Conservation (phyloP, 2,888 invertebrate genomes). For the Dasysyrphus albostriatus region DNA sequence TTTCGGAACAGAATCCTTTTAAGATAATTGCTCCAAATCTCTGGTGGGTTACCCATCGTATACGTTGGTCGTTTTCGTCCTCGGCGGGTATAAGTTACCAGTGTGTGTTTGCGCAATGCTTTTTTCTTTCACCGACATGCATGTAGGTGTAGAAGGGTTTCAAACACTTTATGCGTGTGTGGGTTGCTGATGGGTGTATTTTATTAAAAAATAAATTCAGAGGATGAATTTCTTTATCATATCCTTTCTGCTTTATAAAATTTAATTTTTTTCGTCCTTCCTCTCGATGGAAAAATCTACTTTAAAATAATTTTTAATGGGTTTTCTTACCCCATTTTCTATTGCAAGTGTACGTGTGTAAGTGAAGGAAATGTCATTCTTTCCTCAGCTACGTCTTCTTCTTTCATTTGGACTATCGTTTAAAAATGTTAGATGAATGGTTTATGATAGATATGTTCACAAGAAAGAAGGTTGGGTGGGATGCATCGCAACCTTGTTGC, state of each 20-base stretch:
- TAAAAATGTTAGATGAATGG: slow-evolving; percentile 56
- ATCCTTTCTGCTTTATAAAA: slow-evolving; percentile 20
- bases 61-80: slow-evolving; percentile 18
- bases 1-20: slow-evolving; percentile 58
- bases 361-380: slow-evolving; percentile 50
- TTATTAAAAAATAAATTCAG: slow-evolving; percentile 53
- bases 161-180: slow-evolving; percentile 5
- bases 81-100: slow-evolving; percentile 22
- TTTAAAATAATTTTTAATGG: slow-evolving; percentile 72
- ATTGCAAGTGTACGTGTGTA: background rate
- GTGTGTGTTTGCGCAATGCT: background rate
- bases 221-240: slow-evolving; percentile 58
- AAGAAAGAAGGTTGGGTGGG: background rate
- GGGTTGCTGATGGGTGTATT: slow-evolving; percentile 26
- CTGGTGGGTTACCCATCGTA: slow-evolving; percentile 39
- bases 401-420: slow-evolving; percentile 46
- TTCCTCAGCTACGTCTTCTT: slow-evolving; percentile 35
- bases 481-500: slow-evolving; percentile 64
- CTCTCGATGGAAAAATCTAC: slow-evolving; percentile 59
- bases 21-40: slow-evolving; percentile 73
- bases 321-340: slow-evolving; percentile 13
- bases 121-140: background rate
- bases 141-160: background rate
- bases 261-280: slow-evolving; percentile 19
- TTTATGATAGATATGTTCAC: slow-evolving; percentile 52